phyloP scores from a whole-genome alignment of 2,797 vertebrate genomes.

The Sebastes diploproa region DNA sequence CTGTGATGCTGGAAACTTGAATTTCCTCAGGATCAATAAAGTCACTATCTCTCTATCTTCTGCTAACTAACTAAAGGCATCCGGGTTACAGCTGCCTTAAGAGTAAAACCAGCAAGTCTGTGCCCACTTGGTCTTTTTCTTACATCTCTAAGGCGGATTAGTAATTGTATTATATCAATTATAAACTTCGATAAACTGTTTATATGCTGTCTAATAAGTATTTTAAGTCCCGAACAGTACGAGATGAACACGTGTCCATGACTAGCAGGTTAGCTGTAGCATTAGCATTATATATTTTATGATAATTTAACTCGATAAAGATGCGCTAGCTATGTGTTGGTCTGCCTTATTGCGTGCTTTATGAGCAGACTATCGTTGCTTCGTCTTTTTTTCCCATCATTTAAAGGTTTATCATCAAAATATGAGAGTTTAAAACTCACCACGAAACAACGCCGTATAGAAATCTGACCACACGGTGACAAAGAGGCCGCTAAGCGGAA shows the following conservation, averaged over 20 bases:
- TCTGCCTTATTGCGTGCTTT: fast-evolving
- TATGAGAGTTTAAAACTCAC: slow-evolving; percentile 62
- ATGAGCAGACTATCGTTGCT: fast-evolving
- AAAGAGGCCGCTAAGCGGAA: slow-evolving; percentile 76
- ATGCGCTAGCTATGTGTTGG: fast-evolving
- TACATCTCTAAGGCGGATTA: fast-evolving
- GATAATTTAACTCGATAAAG: not conserved
- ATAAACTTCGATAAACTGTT: fast-evolving
- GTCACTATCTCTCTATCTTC: no score
- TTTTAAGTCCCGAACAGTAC: no score
- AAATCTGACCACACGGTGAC: slow-evolving; percentile 79
- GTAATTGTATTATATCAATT: fast-evolving
- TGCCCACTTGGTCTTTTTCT: fast-evolving
- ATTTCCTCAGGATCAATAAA: no score
- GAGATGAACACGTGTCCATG: slow-evolving; percentile 55
- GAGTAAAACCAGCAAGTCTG: not conserved
- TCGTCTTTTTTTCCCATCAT: fast-evolving
- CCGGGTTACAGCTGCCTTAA: not conserved
- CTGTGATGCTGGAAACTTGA: no score
- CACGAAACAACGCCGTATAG: slow-evolving; percentile 90
- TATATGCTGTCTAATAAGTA: fast-evolving
- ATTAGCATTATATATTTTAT: slow-evolving; percentile 29
- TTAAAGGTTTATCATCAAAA: not conserved
- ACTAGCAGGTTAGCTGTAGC: slow-evolving; percentile 44
- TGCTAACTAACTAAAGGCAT: not conserved